phyloP scores from a whole-genome alignment of 2,797 vertebrate species.

The Falco peregrinus region DNA sequence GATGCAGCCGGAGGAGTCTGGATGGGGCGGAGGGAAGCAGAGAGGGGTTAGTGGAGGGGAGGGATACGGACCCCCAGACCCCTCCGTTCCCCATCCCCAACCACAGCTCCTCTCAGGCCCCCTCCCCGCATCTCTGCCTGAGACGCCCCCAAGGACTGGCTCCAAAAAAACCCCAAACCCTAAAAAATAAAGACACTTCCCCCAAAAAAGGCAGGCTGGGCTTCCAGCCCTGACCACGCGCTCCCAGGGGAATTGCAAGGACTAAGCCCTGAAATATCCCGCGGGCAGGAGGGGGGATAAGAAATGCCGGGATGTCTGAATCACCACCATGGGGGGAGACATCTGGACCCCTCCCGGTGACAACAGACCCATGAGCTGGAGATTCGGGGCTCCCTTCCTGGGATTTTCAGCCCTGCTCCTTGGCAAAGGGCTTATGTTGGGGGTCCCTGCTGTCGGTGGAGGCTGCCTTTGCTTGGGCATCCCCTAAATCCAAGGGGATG shows the following conservation, averaged over 20 bases:
- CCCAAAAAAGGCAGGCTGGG: neutral
- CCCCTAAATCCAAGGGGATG: neutral
- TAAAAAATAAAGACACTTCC: neutral
- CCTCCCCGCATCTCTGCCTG: fast-evolving
- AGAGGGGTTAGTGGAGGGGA: neutral
- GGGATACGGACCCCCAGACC: fast-evolving
- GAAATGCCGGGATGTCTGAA: neutral
- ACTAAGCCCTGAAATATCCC: neutral
- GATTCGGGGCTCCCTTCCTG: neutral
- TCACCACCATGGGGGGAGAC: neutral
- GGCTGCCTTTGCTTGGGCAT: fast-evolving
- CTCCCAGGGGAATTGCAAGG: neutral
- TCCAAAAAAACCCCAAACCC: neutral
- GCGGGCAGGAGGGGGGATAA: neutral
- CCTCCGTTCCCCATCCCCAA: fast-evolving
- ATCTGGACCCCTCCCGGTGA: neutral
- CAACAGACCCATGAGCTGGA: fast-evolving
- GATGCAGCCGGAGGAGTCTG: conserved; percentile 5
- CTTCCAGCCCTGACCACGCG: fast-evolving
- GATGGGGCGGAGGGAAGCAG: neutral
- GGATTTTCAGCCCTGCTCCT: neutral
- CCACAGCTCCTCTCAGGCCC: too few relatives aligned
- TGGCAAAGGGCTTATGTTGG: neutral
- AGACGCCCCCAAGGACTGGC: too few relatives aligned
- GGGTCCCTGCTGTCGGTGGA: fast-evolving